Base-by-base conservation (phyloP, 2,113 vertebrate genomes). In the Dasyprocta punctata region DNA sequence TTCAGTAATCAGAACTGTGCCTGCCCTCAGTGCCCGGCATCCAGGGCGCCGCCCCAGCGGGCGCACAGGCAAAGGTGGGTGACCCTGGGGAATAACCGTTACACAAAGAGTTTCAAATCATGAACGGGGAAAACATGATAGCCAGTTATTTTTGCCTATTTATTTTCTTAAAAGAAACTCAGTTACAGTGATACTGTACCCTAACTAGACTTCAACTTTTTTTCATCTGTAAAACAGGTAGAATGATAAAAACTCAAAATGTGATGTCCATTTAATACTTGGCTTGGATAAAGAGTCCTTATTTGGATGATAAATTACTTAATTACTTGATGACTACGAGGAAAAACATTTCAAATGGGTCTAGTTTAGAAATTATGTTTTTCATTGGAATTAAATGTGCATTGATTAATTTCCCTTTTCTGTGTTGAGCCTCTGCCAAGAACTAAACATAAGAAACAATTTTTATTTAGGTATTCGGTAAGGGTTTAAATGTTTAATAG, bases 401-500 rank as follows among this genome's bases (percentile, higher is more conserved):
- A 49, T 61, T 95, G 36, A 81, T 91, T 54, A 63, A 92, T 84
- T 97, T 87, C 10, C 24, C 6, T 56, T 80, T 92, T 89, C 41
- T 83, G 26, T 22, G 54, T 3, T 67, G 58, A 83, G 65, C 61
- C 0, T 12, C 14, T 89, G 9, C 10, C 36, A 86, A 90, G 2
- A 91, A 61, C 7, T 30, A 97, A 93, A 87, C 33, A 80, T 10
- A 92, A 65, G 58, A 75, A 81, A 20, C 0, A 44, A 87, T 20
- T 26, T 47, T 20, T 94, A 67, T 36, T 63, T 73, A 17, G 56
- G 17, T 82, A 5, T 49, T 86, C 36, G 52, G 4, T 56, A 93
- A 47, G 8, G 13, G 20, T 78, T 69, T 75, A 49, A 49, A 47
- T 80, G 9, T 82, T 78, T 73, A 75, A 49, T 86, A 20, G 22